These are phyloP conservation scores for Rhinopithecus roxellana DNA, from an alignment of 2,113 vertebrate genomes.

Conservation along the genomic window DNA sequence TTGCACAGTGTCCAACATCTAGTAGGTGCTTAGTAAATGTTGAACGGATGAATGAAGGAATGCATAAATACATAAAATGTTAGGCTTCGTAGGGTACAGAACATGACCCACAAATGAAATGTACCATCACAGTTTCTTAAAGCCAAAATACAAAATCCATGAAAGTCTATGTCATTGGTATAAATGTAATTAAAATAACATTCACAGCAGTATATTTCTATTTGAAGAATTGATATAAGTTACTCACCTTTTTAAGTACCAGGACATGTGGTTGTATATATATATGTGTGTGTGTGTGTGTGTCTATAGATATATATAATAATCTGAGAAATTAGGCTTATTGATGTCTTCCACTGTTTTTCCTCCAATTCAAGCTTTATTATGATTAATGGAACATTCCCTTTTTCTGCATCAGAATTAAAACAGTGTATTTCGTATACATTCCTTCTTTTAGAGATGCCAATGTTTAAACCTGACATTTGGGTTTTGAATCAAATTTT, in stretches of 20 bases:
- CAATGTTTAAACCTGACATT: not conserved
- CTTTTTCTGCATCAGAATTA: constrained; percentile 11
- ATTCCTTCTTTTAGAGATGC: not conserved
- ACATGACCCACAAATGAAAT: not conserved
- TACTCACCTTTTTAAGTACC: not conserved
- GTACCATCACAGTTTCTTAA: not conserved
- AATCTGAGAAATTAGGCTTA: not conserved
- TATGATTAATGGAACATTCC: not conserved
- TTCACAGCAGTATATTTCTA: not conserved
- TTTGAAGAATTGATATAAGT: not conserved
- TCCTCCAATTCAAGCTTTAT: not conserved
- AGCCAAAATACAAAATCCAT: not conserved
- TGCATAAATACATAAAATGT: not conserved
- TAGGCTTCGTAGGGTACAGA: not conserved
- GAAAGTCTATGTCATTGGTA: not conserved
- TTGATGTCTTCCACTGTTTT: not conserved
- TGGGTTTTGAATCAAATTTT: constrained; percentile 20
- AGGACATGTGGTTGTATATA: not conserved
- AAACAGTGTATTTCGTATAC: not conserved
- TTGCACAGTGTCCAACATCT: not conserved
- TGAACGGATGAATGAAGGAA: not conserved
- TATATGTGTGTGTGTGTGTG: not conserved
- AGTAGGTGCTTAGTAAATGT: not conserved
- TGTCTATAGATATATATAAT: not conserved
- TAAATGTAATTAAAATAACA: constrained; percentile 44